Base-by-base conservation (phyloP, 2,888 invertebrate genomes). In the Eremobia ochroleuca region DNA sequence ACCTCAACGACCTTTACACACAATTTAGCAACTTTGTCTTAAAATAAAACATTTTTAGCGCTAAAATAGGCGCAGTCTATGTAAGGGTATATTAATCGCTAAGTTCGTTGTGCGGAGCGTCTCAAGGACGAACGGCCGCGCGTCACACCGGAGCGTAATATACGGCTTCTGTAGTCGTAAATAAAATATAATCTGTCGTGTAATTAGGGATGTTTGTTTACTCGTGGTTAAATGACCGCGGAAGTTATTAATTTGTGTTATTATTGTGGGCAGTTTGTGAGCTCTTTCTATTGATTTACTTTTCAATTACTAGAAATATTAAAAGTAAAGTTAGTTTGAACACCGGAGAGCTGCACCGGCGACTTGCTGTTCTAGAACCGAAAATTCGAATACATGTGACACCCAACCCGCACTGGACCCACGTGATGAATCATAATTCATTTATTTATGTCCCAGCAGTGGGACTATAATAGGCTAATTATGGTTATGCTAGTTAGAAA, bases 31-130 rank as follows among this genome's bases (percentile, higher is more conserved):
- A 68, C 18, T 37, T 76, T 68, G 75, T 81, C 62, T 61, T 64
- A 62, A 76, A 79, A 77, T 70, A 76, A 85, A 78, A 73, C 52
- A 73, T 72, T 81, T 85, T 84, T 73, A 68, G 70, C 59, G 18
- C n/a, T 71, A 76, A 79, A 78, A 13, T 76, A 77, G 58, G 34
- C n/a, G 64, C 82, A 40, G 62, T 77, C 46, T 83, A 68, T 68
- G 69, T 78, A 71, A 72, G 72, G 68, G 59, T 78, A 73, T 77
- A 78, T 77, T 74, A 81, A 77, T 68, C 75, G 70, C 71, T n/a
- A 86, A 88, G 93, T 91, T 92, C 92, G 89, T 87, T 77, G 92
- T 52, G 87, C 91, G 86, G 86, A 58, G 71, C 73, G 92, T 90
- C 91, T 91, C 91, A 90, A 93, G 91, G 93, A 87, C 87, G 69